Conservation (phyloP, 2,888 invertebrate species). For the Pyrocoelia pectoralis region DNA sequence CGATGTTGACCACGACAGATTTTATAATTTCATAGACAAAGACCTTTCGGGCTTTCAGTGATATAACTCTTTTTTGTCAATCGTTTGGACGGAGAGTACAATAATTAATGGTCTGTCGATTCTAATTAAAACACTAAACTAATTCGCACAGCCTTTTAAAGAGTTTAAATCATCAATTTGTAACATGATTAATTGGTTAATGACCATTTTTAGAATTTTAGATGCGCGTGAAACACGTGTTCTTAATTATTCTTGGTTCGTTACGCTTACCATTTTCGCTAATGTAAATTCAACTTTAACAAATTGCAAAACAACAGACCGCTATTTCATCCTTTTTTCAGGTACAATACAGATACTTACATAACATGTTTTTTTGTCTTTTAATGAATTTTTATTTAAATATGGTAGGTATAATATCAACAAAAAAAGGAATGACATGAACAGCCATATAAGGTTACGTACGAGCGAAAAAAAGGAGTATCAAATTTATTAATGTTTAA, state of each 20-base stretch:
- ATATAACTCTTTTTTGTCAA: slow-evolving; percentile 16
- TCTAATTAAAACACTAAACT: background rate
- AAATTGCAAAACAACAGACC: background rate
- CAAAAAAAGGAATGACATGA: no score
- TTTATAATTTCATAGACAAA: slow-evolving; percentile 30
- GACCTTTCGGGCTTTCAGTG: slow-evolving; percentile 23
- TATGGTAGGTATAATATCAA: no score
- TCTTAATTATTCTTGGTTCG: background rate
- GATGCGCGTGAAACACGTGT: background rate
- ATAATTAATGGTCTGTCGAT: slow-evolving; percentile 18
- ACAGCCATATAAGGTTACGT: no score
- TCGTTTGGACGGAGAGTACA: background rate
- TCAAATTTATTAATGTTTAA: no score
- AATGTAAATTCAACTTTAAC: background rate
- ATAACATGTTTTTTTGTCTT: no score
- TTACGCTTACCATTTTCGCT: slow-evolving; percentile 1
- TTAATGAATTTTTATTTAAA: no score
- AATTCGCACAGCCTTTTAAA: background rate
- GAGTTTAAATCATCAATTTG: background rate
- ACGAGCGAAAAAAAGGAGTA: no score
- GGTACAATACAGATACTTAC: no score
- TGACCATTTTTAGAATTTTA: background rate
- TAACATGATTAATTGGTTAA: slow-evolving; percentile 1
- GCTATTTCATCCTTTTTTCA: background rate
- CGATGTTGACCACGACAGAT: slow-evolving; percentile 32